A percentile compares a stretch with the other conserved stretches of the same genome.
Evolutionary conservation across 2,797 vertebrate species (phyloP).

Genomic region (Eremophila alpestris): DNA sequence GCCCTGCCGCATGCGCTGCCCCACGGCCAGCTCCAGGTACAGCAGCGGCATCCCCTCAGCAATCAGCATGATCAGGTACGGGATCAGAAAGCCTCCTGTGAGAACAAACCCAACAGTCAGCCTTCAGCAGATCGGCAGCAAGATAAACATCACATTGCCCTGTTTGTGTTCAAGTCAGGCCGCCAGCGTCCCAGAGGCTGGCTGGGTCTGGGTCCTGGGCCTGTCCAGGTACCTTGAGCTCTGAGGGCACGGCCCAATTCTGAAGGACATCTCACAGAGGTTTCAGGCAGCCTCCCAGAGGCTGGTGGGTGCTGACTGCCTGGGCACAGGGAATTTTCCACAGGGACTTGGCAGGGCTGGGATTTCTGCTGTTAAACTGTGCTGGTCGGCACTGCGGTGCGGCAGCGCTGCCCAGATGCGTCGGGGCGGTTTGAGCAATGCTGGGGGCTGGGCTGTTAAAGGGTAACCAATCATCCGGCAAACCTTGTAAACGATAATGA

Average conservation of each 20-base stretch:
- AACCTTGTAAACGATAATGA: neutral
- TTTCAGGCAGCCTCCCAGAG: neutral
- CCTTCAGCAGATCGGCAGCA: neutral
- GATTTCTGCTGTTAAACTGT: slow-evolving; percentile 40
- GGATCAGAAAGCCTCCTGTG: slow-evolving; percentile 90
- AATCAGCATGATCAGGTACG: slow-evolving; percentile 88
- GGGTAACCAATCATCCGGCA: slow-evolving; percentile 20
- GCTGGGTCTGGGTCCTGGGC: neutral
- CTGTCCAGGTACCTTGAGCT: accelerated
- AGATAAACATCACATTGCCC: neutral
- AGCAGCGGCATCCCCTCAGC: slow-evolving; percentile 91
- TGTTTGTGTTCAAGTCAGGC: accelerated
- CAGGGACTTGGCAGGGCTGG: slow-evolving; percentile 3
- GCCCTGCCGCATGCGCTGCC: slow-evolving; percentile 90
- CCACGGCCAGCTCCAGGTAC: slow-evolving; percentile 90
- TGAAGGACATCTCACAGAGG: neutral
- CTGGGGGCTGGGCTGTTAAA: slow-evolving; percentile 54
- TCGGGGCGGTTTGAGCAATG: accelerated
- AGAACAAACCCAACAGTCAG: neutral
- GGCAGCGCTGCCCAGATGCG: neutral
- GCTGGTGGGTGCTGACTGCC: accelerated
- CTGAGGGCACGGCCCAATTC: accelerated
- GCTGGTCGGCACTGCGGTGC: accelerated
- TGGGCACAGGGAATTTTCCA: neutral
- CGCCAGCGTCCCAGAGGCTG: neutral